phyloP scores from a whole-genome alignment of 2,113 vertebrate genomes.

The Lynx canadensis region DNA sequence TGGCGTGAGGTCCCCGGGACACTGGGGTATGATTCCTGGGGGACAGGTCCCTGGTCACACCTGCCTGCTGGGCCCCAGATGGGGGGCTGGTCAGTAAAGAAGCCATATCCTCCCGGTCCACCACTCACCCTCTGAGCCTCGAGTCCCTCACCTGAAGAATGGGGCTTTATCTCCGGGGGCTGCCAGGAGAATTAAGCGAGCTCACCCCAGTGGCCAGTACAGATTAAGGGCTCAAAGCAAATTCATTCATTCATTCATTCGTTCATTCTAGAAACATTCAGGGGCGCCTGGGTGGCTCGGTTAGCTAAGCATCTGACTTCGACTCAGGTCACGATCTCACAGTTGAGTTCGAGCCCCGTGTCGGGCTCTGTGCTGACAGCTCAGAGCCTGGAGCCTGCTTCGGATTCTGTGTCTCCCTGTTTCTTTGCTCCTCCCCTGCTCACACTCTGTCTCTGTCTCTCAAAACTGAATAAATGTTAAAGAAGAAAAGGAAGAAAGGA shows the following conservation, averaged over 20 bases:
- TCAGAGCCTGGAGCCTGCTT: no score
- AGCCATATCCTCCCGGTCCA: neutral
- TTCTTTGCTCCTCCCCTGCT: no score
- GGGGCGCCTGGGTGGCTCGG: no score
- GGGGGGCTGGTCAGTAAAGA: neutral
- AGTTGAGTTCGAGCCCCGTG: no score
- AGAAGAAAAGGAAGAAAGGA: no score
- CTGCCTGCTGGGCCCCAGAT: neutral
- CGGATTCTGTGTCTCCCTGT: no score
- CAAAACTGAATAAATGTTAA: no score
- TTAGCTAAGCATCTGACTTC: no score
- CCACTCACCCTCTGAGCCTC: neutral
- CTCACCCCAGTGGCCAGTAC: neutral
- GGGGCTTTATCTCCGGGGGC: neutral
- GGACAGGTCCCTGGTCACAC: neutral
- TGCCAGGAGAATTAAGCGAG: neutral
- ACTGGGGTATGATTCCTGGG: neutral
- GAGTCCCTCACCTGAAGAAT: neutral
- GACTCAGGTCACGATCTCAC: no score
- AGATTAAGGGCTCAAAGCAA: neutral
- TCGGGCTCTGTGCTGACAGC: no score
- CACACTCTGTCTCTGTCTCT: no score
- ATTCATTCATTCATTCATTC: neutral
- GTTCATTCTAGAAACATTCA: neutral
- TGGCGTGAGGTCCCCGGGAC: slow-evolving; percentile 46